Base-by-base conservation (phyloP, 2,797 vertebrate genomes). In the Pteronotus mesoamericanus region DNA sequence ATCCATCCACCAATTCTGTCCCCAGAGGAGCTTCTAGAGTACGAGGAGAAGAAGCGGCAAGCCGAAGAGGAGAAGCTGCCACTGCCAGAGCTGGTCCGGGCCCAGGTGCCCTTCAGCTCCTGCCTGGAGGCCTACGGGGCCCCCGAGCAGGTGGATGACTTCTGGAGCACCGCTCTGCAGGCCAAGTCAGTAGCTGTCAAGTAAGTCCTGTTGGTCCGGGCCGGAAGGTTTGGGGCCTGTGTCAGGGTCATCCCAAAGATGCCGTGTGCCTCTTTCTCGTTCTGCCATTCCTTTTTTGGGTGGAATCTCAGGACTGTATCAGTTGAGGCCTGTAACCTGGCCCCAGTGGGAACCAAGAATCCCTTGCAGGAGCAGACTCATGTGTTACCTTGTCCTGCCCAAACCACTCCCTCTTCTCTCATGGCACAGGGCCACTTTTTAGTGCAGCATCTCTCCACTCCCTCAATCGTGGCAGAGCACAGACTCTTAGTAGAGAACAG, bases 81-180 rank as follows among this genome's bases (percentile, higher is more conserved):
- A 0, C 98, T 98, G 89, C 99, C 99, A 0, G 98, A 98, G n/a
- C 98, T 99, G 87, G 99, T 99, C 61, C 99, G 99, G 46, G 99
- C 99, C 95, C 99, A 99, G 92, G 99, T 99, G 98, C 99, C 99
- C 96, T 99, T 99, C 98, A 99, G 99, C 86, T 99, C 99, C 97
- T 99, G 99, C 98, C 99, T 99, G 98, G 99, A 99, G n/a, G 99
- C 99, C 92, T 99, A 99, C 15, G 99, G 99, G 75, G 99, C 99
- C 97, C 99, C 99, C 0, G 99, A 99, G 98, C 99, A 99, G 87
- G 99, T 99, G 94, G 99, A 99, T 21, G 99, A 99, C 98, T 99
- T 99, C 99, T 99, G 99, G 99, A 99, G 99, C 98, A 99, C 99
- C 1, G 99, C 99, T 48, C 99, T 99, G 87, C 99, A 99, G 98